Base-by-base conservation (phyloP, 2,113 vertebrate genomes). In the Alligator mississippiensis region DNA sequence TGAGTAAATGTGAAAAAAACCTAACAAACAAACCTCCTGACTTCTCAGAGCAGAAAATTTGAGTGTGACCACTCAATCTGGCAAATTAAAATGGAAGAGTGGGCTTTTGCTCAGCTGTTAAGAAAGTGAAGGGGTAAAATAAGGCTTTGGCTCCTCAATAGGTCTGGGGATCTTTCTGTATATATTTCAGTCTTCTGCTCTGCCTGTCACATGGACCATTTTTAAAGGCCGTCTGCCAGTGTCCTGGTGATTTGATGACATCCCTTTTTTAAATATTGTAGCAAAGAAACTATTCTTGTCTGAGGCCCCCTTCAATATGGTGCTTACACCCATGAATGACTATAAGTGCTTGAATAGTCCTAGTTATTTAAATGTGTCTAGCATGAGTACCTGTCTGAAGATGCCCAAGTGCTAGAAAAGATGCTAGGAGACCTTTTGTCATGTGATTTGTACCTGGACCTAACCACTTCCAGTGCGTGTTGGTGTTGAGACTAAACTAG, bases 1-100 rank as follows among this genome's bases (percentile, higher is more conserved):
- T 99, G 94, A 98, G 98, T 97, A 80, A 80, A 55, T 82, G 1
- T 47, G 9, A 47, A 47, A 47, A 47, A 47, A 47, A 34, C 34
- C 19, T 78, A 9, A 59, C 87, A 75, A 80, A 92, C 70, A 84
- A 82, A 17, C 28, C 85, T 4, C 77, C 77, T 47, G n/a, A 21
- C 47, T 47, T 47, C 47, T 83, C 55, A 92, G 82, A 92, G 18
- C 7, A 60, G 62, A 75, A 80, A 75, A 84, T 82, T 62, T 63
- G 70, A 94, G 58, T 75, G 75, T 94, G 89, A 57, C 74, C 64
- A 58, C 58, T 90, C 47, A 47, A 62, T 30, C 19, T 93, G 84
- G 90, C 62, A 55, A 78, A 82, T 84, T 84, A 88, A 90, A 95
- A 90, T 66, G 61, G 63, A 59, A 88, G 80, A 77, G 34, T 80